Evolutionary conservation across 2,113 vertebrate genomes (phyloP).

Genomic region (Mus pahari): DNA sequence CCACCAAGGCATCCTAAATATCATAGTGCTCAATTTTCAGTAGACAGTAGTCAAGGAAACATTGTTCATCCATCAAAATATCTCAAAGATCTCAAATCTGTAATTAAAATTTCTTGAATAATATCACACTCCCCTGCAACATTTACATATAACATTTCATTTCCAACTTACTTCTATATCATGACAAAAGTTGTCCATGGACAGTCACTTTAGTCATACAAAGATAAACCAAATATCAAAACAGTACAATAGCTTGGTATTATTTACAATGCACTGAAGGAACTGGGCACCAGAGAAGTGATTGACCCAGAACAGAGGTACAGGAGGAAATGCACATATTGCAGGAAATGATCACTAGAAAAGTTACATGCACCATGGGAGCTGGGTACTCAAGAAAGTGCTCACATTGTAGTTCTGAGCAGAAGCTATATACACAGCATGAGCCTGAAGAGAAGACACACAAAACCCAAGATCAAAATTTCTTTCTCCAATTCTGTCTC

Average conservation of each 20-base stretch:
- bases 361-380: background rate
- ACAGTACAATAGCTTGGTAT: background rate
- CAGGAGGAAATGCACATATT: background rate
- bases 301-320: background rate
- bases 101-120: background rate
- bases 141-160: background rate
- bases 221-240: background rate
- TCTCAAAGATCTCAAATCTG: background rate
- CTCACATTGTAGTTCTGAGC: background rate
- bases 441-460: background rate
- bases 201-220: background rate
- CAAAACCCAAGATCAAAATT: background rate
- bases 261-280: background rate
- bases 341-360: background rate
- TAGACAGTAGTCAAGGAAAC: background rate
- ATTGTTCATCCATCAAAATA: background rate
- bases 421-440: background rate
- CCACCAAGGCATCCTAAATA: background rate
- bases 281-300: background rate
- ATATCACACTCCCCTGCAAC: background rate
- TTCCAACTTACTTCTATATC: background rate
- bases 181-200: background rate
- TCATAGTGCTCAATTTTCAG: background rate
- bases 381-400: background rate
- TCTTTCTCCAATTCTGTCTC: background rate